A percentile compares a stretch with the other conserved stretches of the same genome.
Evolutionary conservation across 2,113 vertebrate species (phyloP).

Genomic region (Eulemur rufifrons): DNA sequence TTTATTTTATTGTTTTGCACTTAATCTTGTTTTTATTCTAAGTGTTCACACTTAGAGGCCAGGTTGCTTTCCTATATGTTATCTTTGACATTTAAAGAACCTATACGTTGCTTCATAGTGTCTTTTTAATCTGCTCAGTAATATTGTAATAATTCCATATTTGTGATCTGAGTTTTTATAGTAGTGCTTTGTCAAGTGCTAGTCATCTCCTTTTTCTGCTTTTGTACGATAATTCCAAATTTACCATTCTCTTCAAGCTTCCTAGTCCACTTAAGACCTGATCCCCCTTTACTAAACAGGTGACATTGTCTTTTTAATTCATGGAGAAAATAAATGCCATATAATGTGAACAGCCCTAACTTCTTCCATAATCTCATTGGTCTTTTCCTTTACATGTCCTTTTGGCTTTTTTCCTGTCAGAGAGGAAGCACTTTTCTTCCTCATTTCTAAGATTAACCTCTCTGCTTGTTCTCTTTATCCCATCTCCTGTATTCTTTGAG

Average conservation of each 20-base stretch:
- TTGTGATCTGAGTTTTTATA: slow-evolving; percentile 20
- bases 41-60: background rate
- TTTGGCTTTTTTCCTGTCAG: slow-evolving; percentile 4
- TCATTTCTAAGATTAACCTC: background rate
- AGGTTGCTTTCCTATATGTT: background rate
- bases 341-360: background rate
- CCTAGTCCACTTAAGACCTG: background rate
- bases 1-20: background rate
- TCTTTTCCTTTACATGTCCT: background rate
- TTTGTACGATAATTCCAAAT: slow-evolving; percentile 31
- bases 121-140: background rate
- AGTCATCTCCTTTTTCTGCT: background rate
- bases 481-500: background rate
- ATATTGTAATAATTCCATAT: background rate
- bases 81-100: slow-evolving; percentile 14
- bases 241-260: background rate
- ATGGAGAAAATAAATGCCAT: background rate
- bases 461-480: background rate
- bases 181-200: background rate
- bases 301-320: slow-evolving; percentile 22
- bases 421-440: background rate
- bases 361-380: background rate
- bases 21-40: slow-evolving; percentile 33
- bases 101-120: background rate
- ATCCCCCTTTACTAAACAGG: background rate